Conservation (phyloP, 2,888 invertebrate species). For the Trichogramma evanescens region DNA sequence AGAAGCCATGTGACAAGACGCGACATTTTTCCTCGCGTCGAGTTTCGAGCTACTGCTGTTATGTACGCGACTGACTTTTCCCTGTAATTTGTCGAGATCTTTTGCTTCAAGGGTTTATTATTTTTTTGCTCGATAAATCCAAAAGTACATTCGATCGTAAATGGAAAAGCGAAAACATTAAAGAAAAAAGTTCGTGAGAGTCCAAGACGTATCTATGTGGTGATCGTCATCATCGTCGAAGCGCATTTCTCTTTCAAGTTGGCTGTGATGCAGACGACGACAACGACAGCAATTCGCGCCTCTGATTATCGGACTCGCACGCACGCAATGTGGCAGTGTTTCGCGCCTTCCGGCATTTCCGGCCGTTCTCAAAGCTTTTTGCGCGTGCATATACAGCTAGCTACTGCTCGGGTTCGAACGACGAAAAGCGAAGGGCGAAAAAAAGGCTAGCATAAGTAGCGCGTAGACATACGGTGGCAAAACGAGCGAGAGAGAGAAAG, state of each 20-base stretch:
- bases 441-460: slow-evolving; percentile 16
- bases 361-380: slow-evolving; percentile 11
- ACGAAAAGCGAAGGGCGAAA: slow-evolving; percentile 4
- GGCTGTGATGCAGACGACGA: not conserved
- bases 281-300: slow-evolving; percentile 15
- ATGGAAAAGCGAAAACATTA: no score
- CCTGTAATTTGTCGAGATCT: no score
- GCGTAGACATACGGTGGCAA: slow-evolving; percentile 3
- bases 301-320: slow-evolving; percentile 11
- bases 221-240: no score
- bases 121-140: no score
- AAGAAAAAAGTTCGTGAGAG: no score
- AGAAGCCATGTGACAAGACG: no score
- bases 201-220: no score
- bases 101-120: no score
- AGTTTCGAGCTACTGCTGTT: no score
- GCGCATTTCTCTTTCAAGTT: not conserved
- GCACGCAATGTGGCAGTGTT: slow-evolving; percentile 15
- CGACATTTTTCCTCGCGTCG: no score
- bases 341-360: slow-evolving; percentile 19
- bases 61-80: no score
- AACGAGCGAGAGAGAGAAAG: slow-evolving; percentile 36
- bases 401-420: slow-evolving; percentile 8
- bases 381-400: slow-evolving; percentile 8
- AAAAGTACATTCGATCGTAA: no score